Base-by-base conservation (phyloP, 2,888 invertebrate genomes). In the Himalopsyche japonica region DNA sequence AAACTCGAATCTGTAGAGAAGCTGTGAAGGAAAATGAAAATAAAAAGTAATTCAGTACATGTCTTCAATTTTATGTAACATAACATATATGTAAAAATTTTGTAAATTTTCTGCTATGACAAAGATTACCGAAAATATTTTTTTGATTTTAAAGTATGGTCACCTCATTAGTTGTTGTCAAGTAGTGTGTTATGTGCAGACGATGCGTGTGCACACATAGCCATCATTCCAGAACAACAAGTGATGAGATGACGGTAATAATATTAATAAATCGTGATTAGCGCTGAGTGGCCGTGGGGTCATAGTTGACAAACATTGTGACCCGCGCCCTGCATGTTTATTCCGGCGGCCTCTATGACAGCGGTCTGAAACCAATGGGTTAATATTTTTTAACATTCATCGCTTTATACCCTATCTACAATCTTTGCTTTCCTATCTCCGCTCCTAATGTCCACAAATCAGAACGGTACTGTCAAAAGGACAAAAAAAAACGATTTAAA, bases 211-310 rank as follows among this genome's bases (percentile, higher is more conserved):
- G 43, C 24, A 79, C 43, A 79, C 79, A 37, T 32, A 30, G 80
- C 27, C 32, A 30, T 30, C 47, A 27, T 70, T 76, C 47, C n/a
- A 43, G 81, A n/a, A 27, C 15, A 43, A 37, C 57, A 82, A 83
- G 84, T 83, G 84, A 85, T 82, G 83, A 85, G 85, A 85, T 86
- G 86, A 84, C 81, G 82, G 84, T 86, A 86, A 86, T 81, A 86
- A 86, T 84, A 86, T 86, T 84, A 86, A 86, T 86, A 86, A 86
- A 86, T 86, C 84, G 85, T 86, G 86, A 86, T 86, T 85, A 86
- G 83, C 82, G 85, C 80, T 82, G 84, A 85, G 86, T 84, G 86
- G 84, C 82, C 85, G 83, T 81, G 79, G 86, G 86, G 85, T 86
- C 85, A 85, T 76, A 85, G 85, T 86, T 79, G 86, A 81, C 86